Percentiles rank a stretch among this genome's conserved stretches.
These are phyloP conservation scores for Cinclus mexicanus DNA, from an alignment of 2,113 vertebrate genomes.

Conservation along the genomic window DNA sequence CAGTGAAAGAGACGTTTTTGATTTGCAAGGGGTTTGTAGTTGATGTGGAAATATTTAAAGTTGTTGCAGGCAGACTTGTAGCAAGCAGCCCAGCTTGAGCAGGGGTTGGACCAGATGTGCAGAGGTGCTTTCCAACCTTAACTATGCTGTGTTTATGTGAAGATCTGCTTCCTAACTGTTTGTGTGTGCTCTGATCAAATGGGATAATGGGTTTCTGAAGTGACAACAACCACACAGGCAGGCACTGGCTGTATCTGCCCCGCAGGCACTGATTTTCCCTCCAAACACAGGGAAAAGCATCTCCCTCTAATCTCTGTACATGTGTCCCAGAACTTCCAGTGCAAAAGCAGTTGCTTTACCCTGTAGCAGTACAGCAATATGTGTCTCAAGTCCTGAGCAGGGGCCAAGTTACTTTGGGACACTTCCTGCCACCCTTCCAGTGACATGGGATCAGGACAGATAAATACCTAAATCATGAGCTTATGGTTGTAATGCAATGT, in stretches of 20 bases:
- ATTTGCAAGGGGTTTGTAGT: fast-evolving
- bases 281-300: not conserved
- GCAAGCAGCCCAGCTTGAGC: not conserved
- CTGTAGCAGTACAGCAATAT: not conserved
- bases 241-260: not conserved
- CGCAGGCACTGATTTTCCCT: not conserved
- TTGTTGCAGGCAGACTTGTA: not conserved
- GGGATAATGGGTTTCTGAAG: not conserved
- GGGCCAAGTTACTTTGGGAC: not conserved
- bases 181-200: not conserved
- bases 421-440: not conserved
- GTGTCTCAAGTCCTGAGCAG: not conserved
- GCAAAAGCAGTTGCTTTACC: not conserved
- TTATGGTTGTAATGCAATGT: not conserved
- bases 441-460: not conserved
- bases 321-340: not conserved
- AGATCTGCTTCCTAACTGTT: not conserved
- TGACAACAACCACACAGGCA: not conserved
- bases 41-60: not conserved
- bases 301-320: not conserved
- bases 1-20: not conserved
- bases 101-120: not conserved
- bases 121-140: not conserved
- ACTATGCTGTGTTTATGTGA: not conserved
- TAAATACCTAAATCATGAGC: not conserved